These are phyloP conservation scores for Dolichomitus sp. DNA, from an alignment of 2,888 invertebrate species.

Conservation along the genomic window DNA sequence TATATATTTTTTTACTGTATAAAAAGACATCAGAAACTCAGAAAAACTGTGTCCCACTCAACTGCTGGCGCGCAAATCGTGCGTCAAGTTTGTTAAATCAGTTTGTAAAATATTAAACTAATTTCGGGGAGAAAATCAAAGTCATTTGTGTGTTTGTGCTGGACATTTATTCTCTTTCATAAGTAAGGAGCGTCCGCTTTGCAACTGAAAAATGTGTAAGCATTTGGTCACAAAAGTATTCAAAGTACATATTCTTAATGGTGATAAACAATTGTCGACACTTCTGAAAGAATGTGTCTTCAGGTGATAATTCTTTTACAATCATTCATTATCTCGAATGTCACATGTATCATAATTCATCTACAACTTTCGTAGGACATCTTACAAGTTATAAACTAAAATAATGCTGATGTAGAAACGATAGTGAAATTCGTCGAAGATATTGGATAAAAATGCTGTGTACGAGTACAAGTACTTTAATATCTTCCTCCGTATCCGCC, in stretches of 20 bases:
- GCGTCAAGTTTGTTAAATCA: too few relatives aligned
- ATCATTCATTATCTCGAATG: not conserved
- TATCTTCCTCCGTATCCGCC: conserved; percentile 5
- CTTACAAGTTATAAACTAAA: not conserved
- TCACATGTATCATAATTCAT: not conserved
- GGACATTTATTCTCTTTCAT: too few relatives aligned
- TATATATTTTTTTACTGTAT: too few relatives aligned
- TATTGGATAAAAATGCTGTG: not conserved
- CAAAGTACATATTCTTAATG: not conserved
- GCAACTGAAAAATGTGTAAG: too few relatives aligned
- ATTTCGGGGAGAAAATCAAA: too few relatives aligned
- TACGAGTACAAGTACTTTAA: not conserved
- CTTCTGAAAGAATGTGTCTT: not conserved
- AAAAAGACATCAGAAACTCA: too few relatives aligned
- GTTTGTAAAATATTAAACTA: too few relatives aligned
- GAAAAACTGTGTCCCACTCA: too few relatives aligned
- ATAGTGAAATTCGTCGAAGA: not conserved
- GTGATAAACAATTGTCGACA: not conserved
- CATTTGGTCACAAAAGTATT: not conserved
- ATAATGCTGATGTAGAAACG: conserved; percentile 5
- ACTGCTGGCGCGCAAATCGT: too few relatives aligned
- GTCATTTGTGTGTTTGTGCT: too few relatives aligned
- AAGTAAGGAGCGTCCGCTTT: too few relatives aligned
- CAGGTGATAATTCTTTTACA: not conserved
- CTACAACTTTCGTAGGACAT: not conserved